Percentiles rank a stretch among this genome's conserved stretches.
phyloP scores from a whole-genome alignment of 2,888 invertebrate species.

The Andrena minutula region DNA sequence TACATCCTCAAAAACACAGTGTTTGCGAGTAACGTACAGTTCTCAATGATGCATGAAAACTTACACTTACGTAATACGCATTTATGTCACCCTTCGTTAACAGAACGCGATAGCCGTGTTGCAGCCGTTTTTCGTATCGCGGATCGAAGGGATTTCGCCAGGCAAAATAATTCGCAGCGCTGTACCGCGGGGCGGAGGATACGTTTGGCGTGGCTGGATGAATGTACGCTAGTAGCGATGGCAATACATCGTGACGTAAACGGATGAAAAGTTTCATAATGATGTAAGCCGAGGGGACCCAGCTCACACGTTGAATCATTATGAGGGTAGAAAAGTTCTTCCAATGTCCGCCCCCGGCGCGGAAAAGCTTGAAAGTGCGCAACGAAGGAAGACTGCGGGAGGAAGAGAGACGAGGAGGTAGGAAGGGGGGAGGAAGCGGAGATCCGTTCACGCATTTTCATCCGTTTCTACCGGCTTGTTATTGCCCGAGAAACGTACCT shows the following conservation, averaged over 20 bases:
- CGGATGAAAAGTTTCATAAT: slow-evolving; percentile 11
- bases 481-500: slow-evolving; percentile 15
- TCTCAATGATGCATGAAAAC: too few species aligned
- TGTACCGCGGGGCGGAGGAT: background rate
- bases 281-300: background rate
- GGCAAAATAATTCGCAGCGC: slow-evolving; percentile 47
- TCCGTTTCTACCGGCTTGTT: slow-evolving; percentile 43
- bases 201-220: background rate
- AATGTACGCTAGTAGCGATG: background rate
- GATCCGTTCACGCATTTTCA: slow-evolving; percentile 46
- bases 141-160: slow-evolving; percentile 66
- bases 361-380: slow-evolving; percentile 4
- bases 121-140: slow-evolving; percentile 52
- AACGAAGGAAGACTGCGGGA: too few species aligned
- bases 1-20: too few species aligned
- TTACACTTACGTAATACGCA: too few species aligned
- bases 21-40: too few species aligned
- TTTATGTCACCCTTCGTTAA: too few species aligned
- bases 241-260: background rate
- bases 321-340: slow-evolving; percentile 12
- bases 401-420: too few species aligned
- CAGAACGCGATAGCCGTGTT: slow-evolving; percentile 19
- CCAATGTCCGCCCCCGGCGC: slow-evolving; percentile 17
- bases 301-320: slow-evolving; percentile 26
- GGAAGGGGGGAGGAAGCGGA: background rate